phyloP scores from a whole-genome alignment of 2,113 vertebrate species.

The Callopanchax toddi region DNA sequence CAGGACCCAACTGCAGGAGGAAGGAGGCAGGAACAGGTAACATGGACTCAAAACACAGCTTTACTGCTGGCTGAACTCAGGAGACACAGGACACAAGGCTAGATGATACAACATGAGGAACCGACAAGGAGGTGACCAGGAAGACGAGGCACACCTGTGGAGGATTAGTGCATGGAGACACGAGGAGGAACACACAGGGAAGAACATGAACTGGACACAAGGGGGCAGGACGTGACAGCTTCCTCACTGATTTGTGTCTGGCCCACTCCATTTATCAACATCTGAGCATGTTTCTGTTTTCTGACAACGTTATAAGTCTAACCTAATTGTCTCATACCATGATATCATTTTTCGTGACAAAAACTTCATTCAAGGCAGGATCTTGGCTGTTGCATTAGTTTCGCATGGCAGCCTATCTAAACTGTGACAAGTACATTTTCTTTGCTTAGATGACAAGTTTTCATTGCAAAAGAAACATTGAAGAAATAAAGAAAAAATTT shows the following conservation, averaged over 20 bases:
- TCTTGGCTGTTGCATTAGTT: constrained; percentile 21
- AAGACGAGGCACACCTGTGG: too few relatives aligned
- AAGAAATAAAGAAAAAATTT: neutral
- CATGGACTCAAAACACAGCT: too few relatives aligned
- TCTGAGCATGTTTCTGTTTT: neutral
- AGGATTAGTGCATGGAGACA: too few relatives aligned
- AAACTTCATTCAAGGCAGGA: constrained; percentile 27
- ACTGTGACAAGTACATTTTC: constrained; percentile 22
- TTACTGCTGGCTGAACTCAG: too few relatives aligned
- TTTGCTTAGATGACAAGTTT: constrained; percentile 11
- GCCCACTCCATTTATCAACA: neutral
- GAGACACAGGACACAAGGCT: too few relatives aligned
- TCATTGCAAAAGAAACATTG: neutral
- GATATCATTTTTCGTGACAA: constrained; percentile 62
- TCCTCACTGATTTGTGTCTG: neutral
- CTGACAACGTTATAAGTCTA: constrained; percentile 8
- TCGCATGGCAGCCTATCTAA: constrained; percentile 28
- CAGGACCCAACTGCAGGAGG: too few relatives aligned
- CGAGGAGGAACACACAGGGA: too few relatives aligned
- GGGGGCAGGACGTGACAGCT: too few relatives aligned
- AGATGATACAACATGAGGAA: too few relatives aligned
- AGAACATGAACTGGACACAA: too few relatives aligned
- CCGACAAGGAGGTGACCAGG: too few relatives aligned
- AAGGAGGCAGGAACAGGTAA: too few relatives aligned
- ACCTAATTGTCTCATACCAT: constrained; percentile 49